phyloP scores from a whole-genome alignment of 2,113 vertebrate species.

The Lanius collurio region DNA sequence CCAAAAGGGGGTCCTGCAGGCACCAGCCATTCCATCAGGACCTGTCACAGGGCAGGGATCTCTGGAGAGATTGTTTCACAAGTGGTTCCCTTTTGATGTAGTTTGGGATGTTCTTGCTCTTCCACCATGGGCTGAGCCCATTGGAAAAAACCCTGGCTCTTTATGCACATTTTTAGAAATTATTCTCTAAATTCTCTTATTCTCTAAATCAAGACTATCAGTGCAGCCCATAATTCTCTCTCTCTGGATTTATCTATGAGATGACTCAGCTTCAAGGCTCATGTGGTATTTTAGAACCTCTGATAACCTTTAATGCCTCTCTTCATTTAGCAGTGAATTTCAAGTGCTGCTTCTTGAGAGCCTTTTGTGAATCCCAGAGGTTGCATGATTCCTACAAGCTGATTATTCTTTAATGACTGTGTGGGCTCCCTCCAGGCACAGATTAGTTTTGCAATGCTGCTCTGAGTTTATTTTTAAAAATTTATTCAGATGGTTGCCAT shows the following conservation, averaged over 20 bases:
- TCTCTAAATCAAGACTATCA: neutral
- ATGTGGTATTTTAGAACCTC: neutral
- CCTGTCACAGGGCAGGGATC: neutral
- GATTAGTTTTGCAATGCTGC: neutral
- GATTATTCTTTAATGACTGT: neutral
- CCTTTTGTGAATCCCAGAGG: neutral
- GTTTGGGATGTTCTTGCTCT: neutral
- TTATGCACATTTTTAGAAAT: neutral
- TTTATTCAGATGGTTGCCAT: conserved; percentile 26
- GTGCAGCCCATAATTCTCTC: neutral
- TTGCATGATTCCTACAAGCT: neutral
- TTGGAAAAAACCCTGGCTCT: neutral
- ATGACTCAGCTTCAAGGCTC: neutral
- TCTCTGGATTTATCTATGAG: neutral
- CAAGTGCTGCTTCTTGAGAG: neutral
- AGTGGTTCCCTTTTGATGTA: neutral
- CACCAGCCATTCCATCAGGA: neutral
- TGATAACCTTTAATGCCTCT: neutral
- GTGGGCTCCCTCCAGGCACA: neutral
- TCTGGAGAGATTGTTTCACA: neutral
- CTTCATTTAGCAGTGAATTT: neutral
- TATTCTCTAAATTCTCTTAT: neutral
- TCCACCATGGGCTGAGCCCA: fast-evolving
- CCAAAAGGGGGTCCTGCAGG: neutral
- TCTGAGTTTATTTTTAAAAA: conserved; percentile 18